These are phyloP conservation scores for Pseudomyrmex dendroicus DNA, from an alignment of 1,140 invertebrate genomes.

Conservation along the genomic window DNA sequence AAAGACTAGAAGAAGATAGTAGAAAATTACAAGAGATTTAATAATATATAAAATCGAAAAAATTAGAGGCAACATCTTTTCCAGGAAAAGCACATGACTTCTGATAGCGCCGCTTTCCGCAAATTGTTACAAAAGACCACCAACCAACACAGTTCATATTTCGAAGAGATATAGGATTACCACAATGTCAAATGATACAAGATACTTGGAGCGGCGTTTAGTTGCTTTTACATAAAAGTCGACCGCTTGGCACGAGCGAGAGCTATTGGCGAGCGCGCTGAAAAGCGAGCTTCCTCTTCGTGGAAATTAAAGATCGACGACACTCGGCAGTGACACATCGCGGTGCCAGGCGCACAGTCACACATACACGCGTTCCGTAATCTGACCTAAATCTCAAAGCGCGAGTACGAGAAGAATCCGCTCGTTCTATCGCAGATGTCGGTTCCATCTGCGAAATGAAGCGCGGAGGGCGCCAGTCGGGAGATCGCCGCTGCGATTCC, in stretches of 20 bases:
- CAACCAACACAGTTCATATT: neutral
- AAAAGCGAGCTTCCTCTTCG: slow-evolving; percentile 62
- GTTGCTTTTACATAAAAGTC: slow-evolving; percentile 4
- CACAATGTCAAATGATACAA: slow-evolving; percentile 7
- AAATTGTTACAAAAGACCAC: neutral
- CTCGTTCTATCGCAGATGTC: slow-evolving; percentile 75
- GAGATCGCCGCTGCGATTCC: slow-evolving; percentile 52
- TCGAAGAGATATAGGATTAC: neutral
- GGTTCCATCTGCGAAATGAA: slow-evolving; percentile 79
- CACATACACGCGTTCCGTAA: slow-evolving; percentile 68
- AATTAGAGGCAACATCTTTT: too few species aligned
- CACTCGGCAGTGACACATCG: slow-evolving; percentile 49
- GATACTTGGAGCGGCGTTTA: slow-evolving; percentile 25
- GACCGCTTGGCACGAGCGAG: slow-evolving; percentile 34
- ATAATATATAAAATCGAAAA: too few species aligned
- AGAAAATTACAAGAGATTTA: neutral
- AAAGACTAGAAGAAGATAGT: neutral
- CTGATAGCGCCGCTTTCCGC: neutral
- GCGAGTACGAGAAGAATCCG: slow-evolving; percentile 55
- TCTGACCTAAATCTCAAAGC: slow-evolving; percentile 81
- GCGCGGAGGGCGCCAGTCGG: slow-evolving; percentile 66
- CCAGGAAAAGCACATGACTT: too few species aligned
- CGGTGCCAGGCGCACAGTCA: slow-evolving; percentile 12
- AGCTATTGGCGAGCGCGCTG: slow-evolving; percentile 18
- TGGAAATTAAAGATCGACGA: slow-evolving; percentile 49